Evolutionary conservation across 2,113 vertebrate genomes (phyloP).

Genomic region (Ursus arctos): DNA sequence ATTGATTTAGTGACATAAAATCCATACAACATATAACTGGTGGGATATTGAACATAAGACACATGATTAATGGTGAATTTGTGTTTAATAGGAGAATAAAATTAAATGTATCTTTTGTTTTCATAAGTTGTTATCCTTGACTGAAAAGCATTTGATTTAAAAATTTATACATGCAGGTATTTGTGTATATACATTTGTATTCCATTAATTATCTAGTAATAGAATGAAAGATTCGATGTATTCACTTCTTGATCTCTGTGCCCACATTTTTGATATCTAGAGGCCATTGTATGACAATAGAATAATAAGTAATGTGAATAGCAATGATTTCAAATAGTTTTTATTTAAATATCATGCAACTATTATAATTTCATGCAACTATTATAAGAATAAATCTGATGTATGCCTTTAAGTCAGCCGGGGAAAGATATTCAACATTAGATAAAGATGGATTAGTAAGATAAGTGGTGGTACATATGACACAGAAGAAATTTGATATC

Average conservation of each 20-base stretch:
- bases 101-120: not conserved
- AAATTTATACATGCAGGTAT: not conserved
- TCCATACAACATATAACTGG: not conserved
- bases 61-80: not conserved
- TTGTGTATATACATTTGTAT: not conserved
- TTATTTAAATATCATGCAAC: not conserved
- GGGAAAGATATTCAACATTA: not conserved
- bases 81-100: not conserved
- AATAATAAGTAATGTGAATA: not conserved
- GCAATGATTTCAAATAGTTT: not conserved
- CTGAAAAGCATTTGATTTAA: not conserved
- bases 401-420: not conserved
- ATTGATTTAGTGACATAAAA: not conserved
- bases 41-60: not conserved
- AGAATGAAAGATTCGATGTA: not conserved
- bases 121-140: not conserved
- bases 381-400: not conserved
- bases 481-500: not conserved
- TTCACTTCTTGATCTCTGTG: not conserved
- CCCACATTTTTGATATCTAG: not conserved
- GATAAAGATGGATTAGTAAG: slow-evolving; percentile 15
- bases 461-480: not conserved
- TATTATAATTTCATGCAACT: not conserved
- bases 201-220: not conserved
- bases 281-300: not conserved